Percentiles rank a stretch among this genome's conserved stretches.
Evolutionary conservation across 2,113 vertebrate genomes (phyloP).

Genomic region (Erythrolamprus reginae): DNA sequence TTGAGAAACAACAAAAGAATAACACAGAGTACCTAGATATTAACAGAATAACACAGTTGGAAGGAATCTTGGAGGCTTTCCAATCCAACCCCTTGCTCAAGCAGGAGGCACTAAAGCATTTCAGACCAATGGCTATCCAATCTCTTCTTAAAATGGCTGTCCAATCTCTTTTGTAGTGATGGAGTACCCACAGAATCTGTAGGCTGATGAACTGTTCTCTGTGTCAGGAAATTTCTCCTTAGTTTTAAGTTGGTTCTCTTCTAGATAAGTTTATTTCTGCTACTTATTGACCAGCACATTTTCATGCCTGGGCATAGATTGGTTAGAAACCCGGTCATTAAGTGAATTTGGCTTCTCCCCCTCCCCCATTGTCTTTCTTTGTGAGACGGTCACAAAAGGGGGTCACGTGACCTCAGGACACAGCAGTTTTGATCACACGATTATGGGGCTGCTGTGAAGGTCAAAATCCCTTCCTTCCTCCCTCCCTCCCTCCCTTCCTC

Average conservation of each 20-base stretch:
- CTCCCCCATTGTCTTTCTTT: too few species aligned
- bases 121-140: not conserved
- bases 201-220: not conserved
- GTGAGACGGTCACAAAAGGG: too few species aligned
- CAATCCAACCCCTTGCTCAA: too few species aligned
- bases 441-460: too few species aligned
- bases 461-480: too few species aligned
- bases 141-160: not conserved
- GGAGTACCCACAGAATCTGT: not conserved
- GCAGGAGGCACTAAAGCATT: not conserved
- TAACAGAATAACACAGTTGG: not conserved
- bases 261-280: not conserved
- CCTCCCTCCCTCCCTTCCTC: too few species aligned
- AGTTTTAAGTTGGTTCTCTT: not conserved
- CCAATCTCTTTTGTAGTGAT: not conserved
- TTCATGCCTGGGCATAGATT: too few species aligned
- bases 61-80: not conserved
- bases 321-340: too few species aligned
- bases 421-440: too few species aligned
- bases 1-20: not conserved
- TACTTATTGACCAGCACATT: too few species aligned
- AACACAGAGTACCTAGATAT: not conserved
- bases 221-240: not conserved
- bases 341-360: too few species aligned
- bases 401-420: too few species aligned